These are phyloP conservation scores for Nibea albiflora DNA, from an alignment of 2,113 vertebrate genomes.

Conservation along the genomic window DNA sequence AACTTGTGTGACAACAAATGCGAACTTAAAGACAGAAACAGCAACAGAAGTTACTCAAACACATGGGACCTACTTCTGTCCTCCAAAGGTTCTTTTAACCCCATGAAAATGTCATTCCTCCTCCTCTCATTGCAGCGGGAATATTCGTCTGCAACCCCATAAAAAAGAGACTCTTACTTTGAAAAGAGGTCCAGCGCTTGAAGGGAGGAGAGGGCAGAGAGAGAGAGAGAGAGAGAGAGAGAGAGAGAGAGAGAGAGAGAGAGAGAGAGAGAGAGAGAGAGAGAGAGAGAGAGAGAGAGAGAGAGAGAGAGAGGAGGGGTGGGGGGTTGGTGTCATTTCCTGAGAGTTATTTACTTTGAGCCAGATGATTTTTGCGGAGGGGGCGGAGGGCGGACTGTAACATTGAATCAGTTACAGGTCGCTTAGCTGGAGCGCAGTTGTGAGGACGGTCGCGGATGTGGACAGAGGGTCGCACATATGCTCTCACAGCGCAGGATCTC, in stretches of 20 bases:
- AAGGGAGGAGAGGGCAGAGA: conserved; percentile 74
- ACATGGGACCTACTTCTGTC: background rate
- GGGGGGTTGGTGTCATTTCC: conserved; percentile 85
- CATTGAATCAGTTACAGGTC: conserved; percentile 96
- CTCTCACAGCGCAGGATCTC: conserved; percentile 76
- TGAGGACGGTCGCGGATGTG: conserved; percentile 82
- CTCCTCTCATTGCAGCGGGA: conserved; percentile 2
- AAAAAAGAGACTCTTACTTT: conserved; percentile 87
- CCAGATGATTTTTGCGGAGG: conserved; percentile 87
- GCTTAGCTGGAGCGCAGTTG: conserved; percentile 86
- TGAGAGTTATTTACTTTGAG: conserved; percentile 96
- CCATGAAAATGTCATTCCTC: background rate
- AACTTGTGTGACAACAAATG: background rate
- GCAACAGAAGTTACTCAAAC: background rate
- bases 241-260: no score
- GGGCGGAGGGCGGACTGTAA: conserved; percentile 89
- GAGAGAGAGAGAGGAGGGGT: conserved; percentile 79
- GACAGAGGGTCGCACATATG: conserved; percentile 83
- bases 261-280: conserved; percentile 42
- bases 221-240: no score
- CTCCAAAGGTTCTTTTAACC: background rate
- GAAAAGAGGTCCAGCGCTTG: conserved; percentile 77
- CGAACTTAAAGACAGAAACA: background rate
- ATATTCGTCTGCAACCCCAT: background rate
- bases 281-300: conserved; percentile 61